These are phyloP conservation scores for Serinus canaria DNA, from an alignment of 2,113 vertebrate species.

Conservation along the genomic window DNA sequence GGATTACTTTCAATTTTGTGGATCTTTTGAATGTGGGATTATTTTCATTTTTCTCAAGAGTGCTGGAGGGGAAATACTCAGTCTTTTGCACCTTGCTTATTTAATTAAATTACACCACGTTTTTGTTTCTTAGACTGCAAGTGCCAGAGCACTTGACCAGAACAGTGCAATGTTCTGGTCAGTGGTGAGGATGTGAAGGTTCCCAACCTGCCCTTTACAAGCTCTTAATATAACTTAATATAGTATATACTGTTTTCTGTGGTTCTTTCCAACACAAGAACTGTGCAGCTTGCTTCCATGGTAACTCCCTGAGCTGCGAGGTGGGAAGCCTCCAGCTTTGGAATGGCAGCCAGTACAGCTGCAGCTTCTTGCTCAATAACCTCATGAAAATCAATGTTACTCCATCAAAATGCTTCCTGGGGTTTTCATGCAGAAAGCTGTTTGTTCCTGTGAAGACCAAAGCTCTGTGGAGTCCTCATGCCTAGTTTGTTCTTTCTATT, in stretches of 20 bases:
- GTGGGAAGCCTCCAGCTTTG: not conserved
- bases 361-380: not conserved
- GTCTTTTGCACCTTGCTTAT: not conserved
- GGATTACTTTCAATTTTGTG: not conserved
- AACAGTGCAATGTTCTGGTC: not conserved
- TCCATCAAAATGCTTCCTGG: accelerated
- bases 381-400: not conserved
- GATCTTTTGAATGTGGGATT: not conserved
- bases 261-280: not conserved
- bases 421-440: not conserved
- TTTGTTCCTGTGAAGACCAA: not conserved
- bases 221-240: not conserved
- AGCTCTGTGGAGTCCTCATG: not conserved
- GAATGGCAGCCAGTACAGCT: not conserved
- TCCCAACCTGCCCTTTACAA: not conserved
- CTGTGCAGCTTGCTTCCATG: not conserved
- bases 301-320: not conserved
- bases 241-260: not conserved
- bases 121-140: not conserved
- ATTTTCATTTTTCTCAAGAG: not conserved
- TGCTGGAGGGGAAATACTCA: not conserved
- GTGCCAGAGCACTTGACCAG: not conserved
- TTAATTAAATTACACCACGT: not conserved
- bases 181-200: not conserved
- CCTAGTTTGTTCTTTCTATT: not conserved